Base-by-base conservation (phyloP, 2,888 invertebrate species). In the Erebia aethiops region DNA sequence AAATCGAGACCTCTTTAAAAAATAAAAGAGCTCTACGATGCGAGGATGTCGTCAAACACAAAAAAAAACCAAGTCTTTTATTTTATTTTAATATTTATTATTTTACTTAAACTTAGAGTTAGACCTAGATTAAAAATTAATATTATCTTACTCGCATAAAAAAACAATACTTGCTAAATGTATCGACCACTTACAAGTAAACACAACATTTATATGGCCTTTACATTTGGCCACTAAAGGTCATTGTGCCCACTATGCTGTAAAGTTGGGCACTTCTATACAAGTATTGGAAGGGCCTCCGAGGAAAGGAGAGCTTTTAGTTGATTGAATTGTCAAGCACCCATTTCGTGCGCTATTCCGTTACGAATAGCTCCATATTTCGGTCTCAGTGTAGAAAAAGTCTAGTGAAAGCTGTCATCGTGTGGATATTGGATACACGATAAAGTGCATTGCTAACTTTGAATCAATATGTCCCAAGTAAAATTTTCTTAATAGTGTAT, bases 271-370 rank as follows among this genome's bases (percentile, higher is more conserved):
- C 21, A 14, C 56, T 26, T 56, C 43, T 66, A 46, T 57, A 54
- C 56, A 66, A 57, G 56, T 46, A 13, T 41, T 46, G 14, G 43
- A 66, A 21, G 46, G 57, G 35, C 57, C 57, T 57, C 56, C 8
- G 9, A 16, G 61, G 61, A 13, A 43, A 26, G 35, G 43, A 43
- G 51, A 21, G 66, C 56, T 66, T 49, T 66, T 66, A 66, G 43
- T 46, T 57, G 66, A 66, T 66, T 66, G 66, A 66, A 66, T 66
- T 57, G 56, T 66, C 66, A 57, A 66, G 46, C 46, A 46, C 21
- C 57, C 43, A 57, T 66, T n/a, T 10, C 21, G 43, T 14, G 49
- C 21, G 43, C 57, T 41, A 18, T 56, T 43, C 56, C 10, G 54
- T 56, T 46, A 56, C 66, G 43, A 66, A 66, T 46, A 46, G 66